Evolutionary conservation across 2,888 invertebrate species (phyloP).

Genomic region (Brachylomia viminalis): DNA sequence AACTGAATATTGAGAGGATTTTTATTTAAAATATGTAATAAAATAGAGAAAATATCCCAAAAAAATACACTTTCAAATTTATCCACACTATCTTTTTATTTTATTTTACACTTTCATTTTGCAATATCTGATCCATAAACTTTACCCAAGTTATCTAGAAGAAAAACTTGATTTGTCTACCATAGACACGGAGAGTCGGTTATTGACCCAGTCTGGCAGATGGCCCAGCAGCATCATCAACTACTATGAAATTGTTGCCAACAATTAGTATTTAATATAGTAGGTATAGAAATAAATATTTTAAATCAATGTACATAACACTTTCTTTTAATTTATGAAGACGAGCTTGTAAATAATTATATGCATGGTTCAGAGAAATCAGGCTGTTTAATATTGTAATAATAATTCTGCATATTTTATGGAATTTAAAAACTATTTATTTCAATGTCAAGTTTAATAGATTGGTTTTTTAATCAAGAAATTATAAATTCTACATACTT

Average conservation of each 20-base stretch:
- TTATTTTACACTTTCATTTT: slow-evolving; percentile 20
- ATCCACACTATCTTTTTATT: neutral
- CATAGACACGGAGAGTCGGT: slow-evolving; percentile 68
- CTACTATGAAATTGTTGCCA: slow-evolving; percentile 56
- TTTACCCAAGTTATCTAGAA: slow-evolving; percentile 67
- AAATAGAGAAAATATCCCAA: neutral
- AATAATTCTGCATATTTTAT: slow-evolving; percentile 28
- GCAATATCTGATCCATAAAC: slow-evolving; percentile 11
- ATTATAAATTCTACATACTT: neutral
- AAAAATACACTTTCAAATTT: neutral
- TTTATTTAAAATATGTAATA: neutral
- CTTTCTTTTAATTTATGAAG: slow-evolving; percentile 33
- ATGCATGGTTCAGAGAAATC: slow-evolving; percentile 40
- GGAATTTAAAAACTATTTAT: slow-evolving; percentile 21
- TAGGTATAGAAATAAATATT: too few relatives aligned
- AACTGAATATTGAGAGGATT: neutral
- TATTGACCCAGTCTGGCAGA: slow-evolving; percentile 85
- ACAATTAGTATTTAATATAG: slow-evolving; percentile 55
- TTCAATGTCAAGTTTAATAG: slow-evolving; percentile 30
- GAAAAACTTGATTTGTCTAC: slow-evolving; percentile 66
- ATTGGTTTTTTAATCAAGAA: slow-evolving; percentile 1
- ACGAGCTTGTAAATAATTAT: slow-evolving; percentile 14
- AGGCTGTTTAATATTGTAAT: slow-evolving; percentile 1
- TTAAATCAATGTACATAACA: neutral
- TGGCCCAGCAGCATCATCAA: slow-evolving; percentile 70